Base-by-base conservation (phyloP, 2,113 vertebrate genomes). In the Limnothrissa miodon region DNA sequence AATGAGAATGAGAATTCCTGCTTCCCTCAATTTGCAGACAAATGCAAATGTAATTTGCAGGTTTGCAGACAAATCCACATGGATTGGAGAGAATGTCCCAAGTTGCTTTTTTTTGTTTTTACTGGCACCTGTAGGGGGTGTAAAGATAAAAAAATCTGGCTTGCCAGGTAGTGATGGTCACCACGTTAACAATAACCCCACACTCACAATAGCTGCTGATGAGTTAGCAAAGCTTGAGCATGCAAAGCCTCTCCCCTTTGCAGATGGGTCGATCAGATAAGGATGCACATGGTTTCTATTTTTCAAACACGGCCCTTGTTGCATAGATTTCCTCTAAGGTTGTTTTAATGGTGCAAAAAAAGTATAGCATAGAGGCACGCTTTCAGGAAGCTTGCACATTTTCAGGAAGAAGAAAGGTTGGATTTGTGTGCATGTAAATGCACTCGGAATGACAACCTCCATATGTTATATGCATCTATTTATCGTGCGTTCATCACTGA, bases 121-220 rank as follows among this genome's bases (percentile, higher is more conserved):
- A n/a, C n/a, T n/a, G n/a, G n/a, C n/a, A n/a, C n/a, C n/a, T n/a
- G n/a, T n/a, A n/a, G n/a, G n/a, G n/a, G n/a, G n/a, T n/a, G n/a
- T n/a, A n/a, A n/a, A n/a, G n/a, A n/a, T n/a, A n/a, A n/a, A n/a
- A n/a, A n/a, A n/a, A n/a, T n/a, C n/a, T n/a, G n/a, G n/a, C n/a
- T n/a, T n/a, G n/a, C n/a, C n/a, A n/a, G n/a, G n/a, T n/a, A 56
- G 66, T 85, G 79, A 82, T 51, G 53, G 81, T 82, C 48, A 82
- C n/a, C 5, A 48, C 56, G 59, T 81, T 36, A 44, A 85, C 66
- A 74, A 74, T 74, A 74, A 33, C 66, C 66, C 66, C 29, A 66
- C 1, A 4, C 66, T 74, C 66, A 74, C 15, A 33, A 36, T 15
- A 33, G 29, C 36, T 74, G 66, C 29, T 74, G 66, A 29, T n/a